phyloP scores from a whole-genome alignment of 2,113 vertebrate species.

The Gavia stellata region DNA sequence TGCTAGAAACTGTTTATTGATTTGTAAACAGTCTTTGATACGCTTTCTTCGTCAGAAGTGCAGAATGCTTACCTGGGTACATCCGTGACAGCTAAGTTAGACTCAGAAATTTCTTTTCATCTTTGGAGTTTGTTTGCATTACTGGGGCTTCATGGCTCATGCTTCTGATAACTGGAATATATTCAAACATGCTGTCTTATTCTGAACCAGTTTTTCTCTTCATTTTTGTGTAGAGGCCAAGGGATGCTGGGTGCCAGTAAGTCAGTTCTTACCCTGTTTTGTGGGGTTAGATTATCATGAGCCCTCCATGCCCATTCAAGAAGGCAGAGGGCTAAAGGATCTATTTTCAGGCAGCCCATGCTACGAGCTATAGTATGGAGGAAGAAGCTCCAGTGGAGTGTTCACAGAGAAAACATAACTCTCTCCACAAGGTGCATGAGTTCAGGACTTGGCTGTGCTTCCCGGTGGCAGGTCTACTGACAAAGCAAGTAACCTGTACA shows the following conservation, averaged over 20 bases:
- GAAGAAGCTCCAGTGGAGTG: background rate
- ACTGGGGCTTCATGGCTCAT: background rate
- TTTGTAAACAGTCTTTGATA: background rate
- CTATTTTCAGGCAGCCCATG: background rate
- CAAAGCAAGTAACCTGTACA: background rate
- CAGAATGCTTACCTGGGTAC: background rate
- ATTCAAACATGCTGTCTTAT: background rate
- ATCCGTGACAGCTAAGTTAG: background rate
- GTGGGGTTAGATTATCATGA: background rate
- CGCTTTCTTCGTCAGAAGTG: background rate
- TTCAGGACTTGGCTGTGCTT: background rate
- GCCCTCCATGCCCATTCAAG: background rate
- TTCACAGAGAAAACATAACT: background rate
- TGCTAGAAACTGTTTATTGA: background rate
- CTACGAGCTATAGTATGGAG: background rate
- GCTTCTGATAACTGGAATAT: background rate
- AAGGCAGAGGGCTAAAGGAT: background rate
- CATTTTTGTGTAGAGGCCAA: background rate
- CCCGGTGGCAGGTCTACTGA: background rate
- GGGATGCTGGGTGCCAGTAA: background rate
- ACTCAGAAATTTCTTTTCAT: background rate
- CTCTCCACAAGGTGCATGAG: background rate
- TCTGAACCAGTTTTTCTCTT: background rate
- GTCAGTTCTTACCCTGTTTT: background rate
- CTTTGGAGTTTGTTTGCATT: background rate